These are phyloP conservation scores for Lepisosteus oculatus DNA, from an alignment of 2,113 vertebrate species.

Conservation along the genomic window DNA sequence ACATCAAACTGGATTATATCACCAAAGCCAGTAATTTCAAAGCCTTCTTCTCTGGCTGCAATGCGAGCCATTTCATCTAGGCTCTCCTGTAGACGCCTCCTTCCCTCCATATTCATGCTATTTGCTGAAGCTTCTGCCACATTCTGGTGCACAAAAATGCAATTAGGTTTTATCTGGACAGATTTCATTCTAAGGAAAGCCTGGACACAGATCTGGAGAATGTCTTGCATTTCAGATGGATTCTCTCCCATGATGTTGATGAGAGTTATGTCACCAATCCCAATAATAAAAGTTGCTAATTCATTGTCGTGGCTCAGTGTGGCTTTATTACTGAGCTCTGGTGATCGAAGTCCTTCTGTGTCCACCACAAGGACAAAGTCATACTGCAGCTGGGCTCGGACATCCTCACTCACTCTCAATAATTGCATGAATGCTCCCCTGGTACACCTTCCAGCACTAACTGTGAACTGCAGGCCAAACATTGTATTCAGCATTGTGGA, in stretches of 20 bases:
- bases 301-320: too few species aligned
- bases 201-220: slow-evolving; percentile 38
- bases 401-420: slow-evolving; percentile 32
- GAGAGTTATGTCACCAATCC: too few species aligned
- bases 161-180: slow-evolving; percentile 26
- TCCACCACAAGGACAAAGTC: slow-evolving; percentile 48
- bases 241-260: too few species aligned
- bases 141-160: slow-evolving; percentile 39
- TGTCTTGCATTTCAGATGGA: slow-evolving; percentile 31
- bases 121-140: slow-evolving; percentile 25
- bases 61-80: slow-evolving; percentile 27
- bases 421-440: slow-evolving; percentile 47
- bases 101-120: slow-evolving; percentile 28
- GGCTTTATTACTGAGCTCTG: too few species aligned
- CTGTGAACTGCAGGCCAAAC: too few species aligned
- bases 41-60: slow-evolving; percentile 17
- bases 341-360: slow-evolving; percentile 41
- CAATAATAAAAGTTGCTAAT: too few species aligned
- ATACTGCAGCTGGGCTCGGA: slow-evolving; percentile 32
- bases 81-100: slow-evolving; percentile 28
- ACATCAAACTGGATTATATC: slow-evolving; percentile 52
- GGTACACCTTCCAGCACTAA: slow-evolving; percentile 28
- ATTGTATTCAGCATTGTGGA: too few species aligned
- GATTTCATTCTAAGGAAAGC: slow-evolving; percentile 33
- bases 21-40: neutral